These are phyloP conservation scores for Drosophila engyochracea DNA, from an alignment of 2,888 invertebrate genomes.

Conservation along the genomic window DNA sequence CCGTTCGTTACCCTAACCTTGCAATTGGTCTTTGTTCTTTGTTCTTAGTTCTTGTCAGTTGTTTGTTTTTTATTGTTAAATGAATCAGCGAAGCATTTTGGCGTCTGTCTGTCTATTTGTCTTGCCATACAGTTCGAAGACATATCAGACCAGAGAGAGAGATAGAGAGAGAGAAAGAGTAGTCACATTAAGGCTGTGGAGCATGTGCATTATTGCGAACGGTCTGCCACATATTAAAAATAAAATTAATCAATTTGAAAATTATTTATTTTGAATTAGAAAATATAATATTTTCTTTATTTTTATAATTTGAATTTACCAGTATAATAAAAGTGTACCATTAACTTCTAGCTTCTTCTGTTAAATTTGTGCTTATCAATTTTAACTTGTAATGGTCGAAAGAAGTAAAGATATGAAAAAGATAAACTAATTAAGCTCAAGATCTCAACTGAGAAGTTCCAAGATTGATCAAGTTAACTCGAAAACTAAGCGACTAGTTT, in stretches of 20 bases:
- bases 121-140: background rate
- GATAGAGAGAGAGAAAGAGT: background rate
- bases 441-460: background rate
- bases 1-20: background rate
- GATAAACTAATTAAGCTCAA: background rate
- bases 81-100: slow-evolving; percentile 8
- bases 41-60: slow-evolving; percentile 3
- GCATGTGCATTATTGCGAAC: background rate
- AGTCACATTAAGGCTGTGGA: background rate
- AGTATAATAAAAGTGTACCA: background rate
- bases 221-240: background rate
- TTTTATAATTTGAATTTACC: background rate
- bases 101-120: slow-evolving; percentile 1
- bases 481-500: background rate
- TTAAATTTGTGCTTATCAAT: background rate
- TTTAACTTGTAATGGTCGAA: background rate
- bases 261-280: background rate
- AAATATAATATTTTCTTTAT: background rate
- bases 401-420: background rate
- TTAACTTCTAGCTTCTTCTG: background rate
- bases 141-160: background rate
- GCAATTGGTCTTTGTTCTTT: slow-evolving; percentile 7
- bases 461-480: background rate
- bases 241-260: background rate
- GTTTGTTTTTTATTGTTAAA: slow-evolving; percentile 3